phyloP scores from a whole-genome alignment of 2,888 invertebrate species.

The Plebejus argus region DNA sequence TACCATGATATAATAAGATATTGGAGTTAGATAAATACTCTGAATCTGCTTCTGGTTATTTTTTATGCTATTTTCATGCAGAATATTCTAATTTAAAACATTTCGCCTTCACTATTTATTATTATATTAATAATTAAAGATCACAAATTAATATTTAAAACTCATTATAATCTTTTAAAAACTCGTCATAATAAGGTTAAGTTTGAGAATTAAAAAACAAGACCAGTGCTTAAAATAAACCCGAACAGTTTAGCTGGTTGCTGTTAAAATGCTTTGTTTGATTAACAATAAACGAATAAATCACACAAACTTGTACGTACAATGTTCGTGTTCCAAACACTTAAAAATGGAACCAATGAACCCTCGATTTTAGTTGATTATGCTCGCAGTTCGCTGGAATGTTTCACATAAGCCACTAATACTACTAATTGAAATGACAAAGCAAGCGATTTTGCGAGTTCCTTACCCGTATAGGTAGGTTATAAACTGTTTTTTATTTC shows the following conservation, averaged over 20 bases:
- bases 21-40: not conserved
- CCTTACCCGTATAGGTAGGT: not conserved
- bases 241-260: not conserved
- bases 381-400: constrained; percentile 11
- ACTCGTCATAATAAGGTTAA: not conserved
- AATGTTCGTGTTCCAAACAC: constrained; percentile 28
- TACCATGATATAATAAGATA: not conserved
- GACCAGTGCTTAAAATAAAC: not conserved
- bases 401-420: not conserved
- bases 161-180: not conserved
- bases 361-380: constrained; percentile 13
- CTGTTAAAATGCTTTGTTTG: constrained; percentile 17
- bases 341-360: constrained; percentile 24
- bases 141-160: not conserved
- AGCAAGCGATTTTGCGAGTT: constrained; percentile 1
- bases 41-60: not conserved
- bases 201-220: not conserved
- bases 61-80: not conserved
- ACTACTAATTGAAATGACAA: not conserved
- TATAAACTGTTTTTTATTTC: no score
- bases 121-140: not conserved
- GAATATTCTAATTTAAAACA: constrained; percentile 1
- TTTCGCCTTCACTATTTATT: not conserved
- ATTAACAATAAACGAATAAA: constrained; percentile 22
- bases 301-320: constrained; percentile 1